Conservation (phyloP, 1,140 invertebrate genomes). For the Drosophila obscura region DNA sequence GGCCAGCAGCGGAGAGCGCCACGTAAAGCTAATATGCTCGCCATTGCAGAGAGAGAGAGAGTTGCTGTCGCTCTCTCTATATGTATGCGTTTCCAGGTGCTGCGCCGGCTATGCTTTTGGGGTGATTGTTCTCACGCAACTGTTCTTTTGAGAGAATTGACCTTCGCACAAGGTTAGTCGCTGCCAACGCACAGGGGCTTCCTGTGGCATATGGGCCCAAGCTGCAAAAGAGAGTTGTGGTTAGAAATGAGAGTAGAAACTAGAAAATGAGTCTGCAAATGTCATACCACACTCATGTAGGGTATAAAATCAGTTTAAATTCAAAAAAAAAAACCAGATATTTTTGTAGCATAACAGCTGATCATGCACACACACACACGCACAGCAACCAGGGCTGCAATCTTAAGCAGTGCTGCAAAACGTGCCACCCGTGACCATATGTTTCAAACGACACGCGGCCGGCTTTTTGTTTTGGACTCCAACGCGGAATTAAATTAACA, state of each 20-base stretch:
- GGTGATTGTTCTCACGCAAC: not conserved
- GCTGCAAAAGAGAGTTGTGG: conserved; percentile 14
- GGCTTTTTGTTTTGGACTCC: conserved; percentile 45
- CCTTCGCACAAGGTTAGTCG: conserved; percentile 78
- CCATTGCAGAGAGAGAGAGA: conserved; percentile 20
- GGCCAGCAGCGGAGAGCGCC: conserved; percentile 7
- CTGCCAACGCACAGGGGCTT: conserved; percentile 31
- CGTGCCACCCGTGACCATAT: not conserved
- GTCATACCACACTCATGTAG: not conserved
- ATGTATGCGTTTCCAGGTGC: conserved; percentile 36
- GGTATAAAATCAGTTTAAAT: not conserved
- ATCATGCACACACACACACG: too few species aligned
- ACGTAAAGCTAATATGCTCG: conserved; percentile 11
- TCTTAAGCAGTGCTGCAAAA: conserved; percentile 6
- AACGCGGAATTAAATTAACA: not conserved
- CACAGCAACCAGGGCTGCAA: not conserved
- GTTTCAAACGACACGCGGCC: conserved; percentile 46
- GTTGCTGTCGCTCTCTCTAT: conserved; percentile 1
- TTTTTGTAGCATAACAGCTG: too few species aligned
- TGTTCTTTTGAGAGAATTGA: conserved; percentile 49
- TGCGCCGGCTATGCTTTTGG: conserved; percentile 17
- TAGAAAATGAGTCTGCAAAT: not conserved
- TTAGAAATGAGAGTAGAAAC: not conserved
- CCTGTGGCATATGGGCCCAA: conserved; percentile 13
- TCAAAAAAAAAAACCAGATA: not conserved